Evolutionary conservation across 2,888 invertebrate genomes (phyloP).

Genomic region (Meloe dianella): DNA sequence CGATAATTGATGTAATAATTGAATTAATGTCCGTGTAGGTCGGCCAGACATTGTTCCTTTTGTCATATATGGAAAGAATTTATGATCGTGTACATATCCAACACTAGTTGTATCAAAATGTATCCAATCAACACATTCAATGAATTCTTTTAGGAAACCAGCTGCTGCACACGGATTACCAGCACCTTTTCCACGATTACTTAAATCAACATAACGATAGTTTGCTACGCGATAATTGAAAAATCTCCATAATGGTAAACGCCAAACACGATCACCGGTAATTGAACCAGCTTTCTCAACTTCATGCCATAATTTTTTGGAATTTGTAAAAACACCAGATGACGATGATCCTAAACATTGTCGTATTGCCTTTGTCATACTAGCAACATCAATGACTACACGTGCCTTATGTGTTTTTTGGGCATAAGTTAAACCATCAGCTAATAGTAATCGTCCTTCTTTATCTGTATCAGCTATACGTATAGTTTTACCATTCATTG

Average conservation of each 20-base stretch:
- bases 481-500: conserved; percentile 67
- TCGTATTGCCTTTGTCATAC: conserved; percentile 67
- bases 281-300: conserved; percentile 62
- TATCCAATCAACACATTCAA: conserved; percentile 65
- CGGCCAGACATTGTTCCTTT: conserved; percentile 63
- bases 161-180: conserved; percentile 56
- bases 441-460: conserved; percentile 58
- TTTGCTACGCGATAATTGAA: conserved; percentile 61
- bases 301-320: conserved; percentile 61
- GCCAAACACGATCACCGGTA: conserved; percentile 69
- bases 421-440: conserved; percentile 55
- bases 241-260: conserved; percentile 66
- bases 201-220: conserved; percentile 54
- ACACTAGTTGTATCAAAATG: conserved; percentile 68
- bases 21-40: conserved; percentile 61
- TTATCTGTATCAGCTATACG: conserved; percentile 69
- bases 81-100: conserved; percentile 62
- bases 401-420: conserved; percentile 64
- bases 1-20: conserved; percentile 59
- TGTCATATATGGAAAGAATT: conserved; percentile 63
- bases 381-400: conserved; percentile 73
- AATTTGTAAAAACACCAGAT: conserved; percentile 64
- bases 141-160: conserved; percentile 63
- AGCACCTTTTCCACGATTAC: conserved; percentile 55
- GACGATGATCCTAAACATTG: conserved; percentile 64